These are phyloP conservation scores for Schlechtendalia chinensis DNA, from an alignment of 1,140 invertebrate species.

Conservation along the genomic window DNA sequence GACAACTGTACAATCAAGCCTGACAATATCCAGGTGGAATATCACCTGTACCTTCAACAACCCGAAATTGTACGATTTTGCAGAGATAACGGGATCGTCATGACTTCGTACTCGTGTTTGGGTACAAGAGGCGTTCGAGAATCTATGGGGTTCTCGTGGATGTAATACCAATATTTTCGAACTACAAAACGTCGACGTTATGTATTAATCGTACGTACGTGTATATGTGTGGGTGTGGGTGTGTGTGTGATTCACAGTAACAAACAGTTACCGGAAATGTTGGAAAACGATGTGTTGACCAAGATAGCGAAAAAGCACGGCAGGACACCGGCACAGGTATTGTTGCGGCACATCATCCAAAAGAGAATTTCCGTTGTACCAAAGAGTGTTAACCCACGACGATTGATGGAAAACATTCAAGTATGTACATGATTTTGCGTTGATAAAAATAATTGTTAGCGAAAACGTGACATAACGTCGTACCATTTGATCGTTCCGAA, in stretches of 20 bases:
- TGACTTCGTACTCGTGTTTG: constrained; percentile 79
- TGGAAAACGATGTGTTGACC: constrained; percentile 56
- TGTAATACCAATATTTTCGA: not conserved
- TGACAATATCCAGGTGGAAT: constrained; percentile 75
- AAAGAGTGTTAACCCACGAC: constrained; percentile 61
- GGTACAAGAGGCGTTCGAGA: constrained; percentile 64
- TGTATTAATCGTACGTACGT: too few species aligned
- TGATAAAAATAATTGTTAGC: too few species aligned
- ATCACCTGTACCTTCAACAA: constrained; percentile 81
- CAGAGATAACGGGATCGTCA: constrained; percentile 62
- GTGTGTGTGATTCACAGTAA: too few species aligned
- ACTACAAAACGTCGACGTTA: too few species aligned
- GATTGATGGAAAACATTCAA: constrained; percentile 63
- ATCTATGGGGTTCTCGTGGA: constrained; percentile 57
- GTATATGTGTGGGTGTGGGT: constrained; percentile 43
- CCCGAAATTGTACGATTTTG: constrained; percentile 72
- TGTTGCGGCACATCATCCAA: constrained; percentile 63
- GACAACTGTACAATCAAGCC: constrained; percentile 67
- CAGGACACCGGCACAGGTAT: constrained; percentile 65
- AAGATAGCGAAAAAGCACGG: constrained; percentile 59
- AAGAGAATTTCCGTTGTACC: constrained; percentile 63
- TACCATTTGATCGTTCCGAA: constrained; percentile 55
- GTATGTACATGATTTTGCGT: constrained; percentile 51
- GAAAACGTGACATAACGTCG: too few species aligned
- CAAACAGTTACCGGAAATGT: constrained; percentile 55